phyloP scores from a whole-genome alignment of 1,140 invertebrate genomes.

The Oreohelix idahoensis region DNA sequence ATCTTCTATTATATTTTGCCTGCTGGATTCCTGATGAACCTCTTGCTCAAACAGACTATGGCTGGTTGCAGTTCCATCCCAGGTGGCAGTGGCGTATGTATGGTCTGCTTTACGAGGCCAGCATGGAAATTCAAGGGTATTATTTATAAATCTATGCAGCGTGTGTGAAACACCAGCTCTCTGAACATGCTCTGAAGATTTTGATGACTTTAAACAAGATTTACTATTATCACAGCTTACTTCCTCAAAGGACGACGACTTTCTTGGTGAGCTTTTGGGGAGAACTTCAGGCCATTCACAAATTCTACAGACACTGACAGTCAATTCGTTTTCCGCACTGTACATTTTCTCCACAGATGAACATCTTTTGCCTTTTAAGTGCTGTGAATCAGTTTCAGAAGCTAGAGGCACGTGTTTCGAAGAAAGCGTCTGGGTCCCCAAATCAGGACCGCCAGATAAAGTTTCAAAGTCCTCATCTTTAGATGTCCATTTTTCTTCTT shows the following conservation, averaged over 20 bases:
- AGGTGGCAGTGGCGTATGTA: slow-evolving; percentile 37
- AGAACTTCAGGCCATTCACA: slow-evolving; percentile 28
- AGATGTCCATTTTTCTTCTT: not conserved
- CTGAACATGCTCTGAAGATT: slow-evolving; percentile 35
- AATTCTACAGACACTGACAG: not conserved
- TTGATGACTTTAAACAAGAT: slow-evolving; percentile 24
- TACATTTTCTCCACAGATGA: slow-evolving; percentile 32
- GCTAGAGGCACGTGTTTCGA: not conserved
- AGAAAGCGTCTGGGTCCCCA: not conserved
- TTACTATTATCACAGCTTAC: slow-evolving; percentile 24
- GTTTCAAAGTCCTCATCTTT: not conserved
- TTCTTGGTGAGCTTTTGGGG: slow-evolving; percentile 12
- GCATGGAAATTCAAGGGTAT: slow-evolving; percentile 36
- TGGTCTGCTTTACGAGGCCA: slow-evolving; percentile 40
- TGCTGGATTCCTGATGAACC: not conserved
- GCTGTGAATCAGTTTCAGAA: not conserved
- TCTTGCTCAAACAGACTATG: slow-evolving; percentile 36
- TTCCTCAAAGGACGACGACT: slow-evolving; percentile 37
- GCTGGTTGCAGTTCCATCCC: slow-evolving; percentile 40
- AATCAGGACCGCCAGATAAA: not conserved
- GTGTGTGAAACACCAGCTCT: slow-evolving; percentile 8
- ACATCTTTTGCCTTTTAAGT: slow-evolving; percentile 26
- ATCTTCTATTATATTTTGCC: slow-evolving; percentile 22
- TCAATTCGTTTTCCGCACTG: not conserved
- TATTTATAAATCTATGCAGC: slow-evolving; percentile 34